These are phyloP conservation scores for Pempheris klunzingeri DNA, from an alignment of 2,797 vertebrate genomes.

Conservation along the genomic window DNA sequence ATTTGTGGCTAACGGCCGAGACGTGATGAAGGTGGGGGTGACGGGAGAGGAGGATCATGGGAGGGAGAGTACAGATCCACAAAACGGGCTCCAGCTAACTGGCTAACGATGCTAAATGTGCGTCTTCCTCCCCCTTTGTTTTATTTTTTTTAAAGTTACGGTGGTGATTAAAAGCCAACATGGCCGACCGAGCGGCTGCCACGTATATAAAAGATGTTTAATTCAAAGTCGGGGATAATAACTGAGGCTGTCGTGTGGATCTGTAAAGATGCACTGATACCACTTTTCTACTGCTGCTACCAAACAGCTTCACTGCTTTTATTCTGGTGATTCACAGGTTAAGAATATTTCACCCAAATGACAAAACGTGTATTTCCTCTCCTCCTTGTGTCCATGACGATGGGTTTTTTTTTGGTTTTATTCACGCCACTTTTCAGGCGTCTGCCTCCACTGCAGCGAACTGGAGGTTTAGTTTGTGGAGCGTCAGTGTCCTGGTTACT, in stretches of 20 bases:
- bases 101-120: neutral
- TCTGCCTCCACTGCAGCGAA: neutral
- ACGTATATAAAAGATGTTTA: no score
- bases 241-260: constrained; percentile 10
- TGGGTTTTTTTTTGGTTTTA: neutral
- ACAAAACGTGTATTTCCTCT: neutral
- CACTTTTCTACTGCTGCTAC: neutral
- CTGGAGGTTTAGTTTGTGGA: no score
- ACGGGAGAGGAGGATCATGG: constrained; percentile 24
- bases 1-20: constrained; percentile 6
- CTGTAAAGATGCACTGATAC: constrained; percentile 43
- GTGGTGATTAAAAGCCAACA: neutral
- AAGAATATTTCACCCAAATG: neutral
- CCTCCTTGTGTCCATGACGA: neutral
- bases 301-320: neutral
- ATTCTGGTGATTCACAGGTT: neutral
- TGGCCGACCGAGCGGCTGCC: neutral
- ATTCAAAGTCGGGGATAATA: rapidly evolving
- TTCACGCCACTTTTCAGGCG: neutral
- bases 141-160: neutral
- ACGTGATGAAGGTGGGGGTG: neutral
- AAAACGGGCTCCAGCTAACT: constrained; percentile 21
- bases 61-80: constrained; percentile 28
- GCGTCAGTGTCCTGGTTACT: no score
- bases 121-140: neutral